Percentiles rank a stretch among this genome's conserved stretches.
Evolutionary conservation across 2,113 vertebrate species (phyloP).

Genomic region (Pterophyllum scalare): DNA sequence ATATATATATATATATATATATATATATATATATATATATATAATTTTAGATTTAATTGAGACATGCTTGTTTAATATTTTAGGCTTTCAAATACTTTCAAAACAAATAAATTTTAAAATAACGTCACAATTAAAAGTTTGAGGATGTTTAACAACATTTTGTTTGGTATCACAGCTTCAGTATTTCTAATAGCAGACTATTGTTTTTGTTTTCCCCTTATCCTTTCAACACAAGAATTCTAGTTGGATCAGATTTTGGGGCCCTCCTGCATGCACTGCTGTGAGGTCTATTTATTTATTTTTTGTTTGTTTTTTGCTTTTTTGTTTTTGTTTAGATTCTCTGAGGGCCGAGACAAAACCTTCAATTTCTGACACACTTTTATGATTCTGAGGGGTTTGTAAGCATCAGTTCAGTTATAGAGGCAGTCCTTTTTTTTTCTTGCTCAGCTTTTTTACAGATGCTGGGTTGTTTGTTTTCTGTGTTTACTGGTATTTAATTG

Average conservation of each 20-base stretch:
- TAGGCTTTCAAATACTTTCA: neutral
- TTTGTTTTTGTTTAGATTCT: neutral
- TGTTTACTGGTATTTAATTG: too few relatives aligned
- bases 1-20: too few relatives aligned
- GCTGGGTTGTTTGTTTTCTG: neutral
- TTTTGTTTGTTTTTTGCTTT: rapidly evolving
- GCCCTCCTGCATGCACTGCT: neutral
- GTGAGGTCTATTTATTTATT: neutral
- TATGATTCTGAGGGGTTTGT: neutral
- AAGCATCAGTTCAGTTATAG: neutral
- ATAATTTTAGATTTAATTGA: too few relatives aligned
- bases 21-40: neutral
- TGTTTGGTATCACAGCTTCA: neutral
- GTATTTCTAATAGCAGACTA: rapidly evolving
- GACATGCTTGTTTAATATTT: neutral
- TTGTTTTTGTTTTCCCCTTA: neutral
- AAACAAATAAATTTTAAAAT: too few relatives aligned
- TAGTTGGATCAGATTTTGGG: neutral
- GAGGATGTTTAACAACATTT: too few relatives aligned
- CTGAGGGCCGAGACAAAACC: neutral
- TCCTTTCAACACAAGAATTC: neutral
- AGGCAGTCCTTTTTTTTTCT: too few relatives aligned
- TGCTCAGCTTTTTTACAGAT: neutral
- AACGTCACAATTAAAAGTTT: too few relatives aligned
- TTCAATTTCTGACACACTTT: neutral